These are phyloP conservation scores for Oeneis ivallda DNA, from an alignment of 2,888 invertebrate genomes.

Conservation along the genomic window DNA sequence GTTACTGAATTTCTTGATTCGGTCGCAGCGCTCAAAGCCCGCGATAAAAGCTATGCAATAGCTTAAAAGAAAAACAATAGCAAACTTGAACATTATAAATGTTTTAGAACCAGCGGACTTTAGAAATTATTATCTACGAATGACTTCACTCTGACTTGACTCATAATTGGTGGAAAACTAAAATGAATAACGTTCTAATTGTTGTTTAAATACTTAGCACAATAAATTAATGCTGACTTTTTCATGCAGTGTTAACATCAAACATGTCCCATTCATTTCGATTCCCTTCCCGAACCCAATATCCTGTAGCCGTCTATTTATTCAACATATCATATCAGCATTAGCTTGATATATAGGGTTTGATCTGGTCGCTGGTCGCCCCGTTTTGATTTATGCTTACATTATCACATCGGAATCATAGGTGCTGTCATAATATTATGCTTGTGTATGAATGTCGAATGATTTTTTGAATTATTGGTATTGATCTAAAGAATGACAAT, in stretches of 20 bases:
- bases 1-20: no score
- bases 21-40: no score
- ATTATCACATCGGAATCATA: slow-evolving; percentile 51
- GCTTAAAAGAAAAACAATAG: no score
- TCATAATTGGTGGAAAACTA: no score
- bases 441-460: slow-evolving; percentile 5
- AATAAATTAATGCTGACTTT: slow-evolving; percentile 18
- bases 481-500: background rate
- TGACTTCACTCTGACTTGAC: no score
- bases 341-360: slow-evolving; percentile 79
- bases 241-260: slow-evolving; percentile 30
- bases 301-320: slow-evolving; percentile 76
- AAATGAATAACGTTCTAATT: background rate
- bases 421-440: slow-evolving; percentile 27
- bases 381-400: slow-evolving; percentile 69
- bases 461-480: background rate
- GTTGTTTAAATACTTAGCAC: background rate
- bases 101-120: no score
- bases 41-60: no score
- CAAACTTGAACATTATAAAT: no score
- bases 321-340: slow-evolving; percentile 80
- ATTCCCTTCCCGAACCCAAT: slow-evolving; percentile 65
- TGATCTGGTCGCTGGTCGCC: slow-evolving; percentile 58
- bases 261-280: slow-evolving; percentile 60
- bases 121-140: no score